Evolutionary conservation across 30 jellyfish, hydroid and myxozoan genomes (phyloP).

Genomic region (Mastigias papua): DNA sequence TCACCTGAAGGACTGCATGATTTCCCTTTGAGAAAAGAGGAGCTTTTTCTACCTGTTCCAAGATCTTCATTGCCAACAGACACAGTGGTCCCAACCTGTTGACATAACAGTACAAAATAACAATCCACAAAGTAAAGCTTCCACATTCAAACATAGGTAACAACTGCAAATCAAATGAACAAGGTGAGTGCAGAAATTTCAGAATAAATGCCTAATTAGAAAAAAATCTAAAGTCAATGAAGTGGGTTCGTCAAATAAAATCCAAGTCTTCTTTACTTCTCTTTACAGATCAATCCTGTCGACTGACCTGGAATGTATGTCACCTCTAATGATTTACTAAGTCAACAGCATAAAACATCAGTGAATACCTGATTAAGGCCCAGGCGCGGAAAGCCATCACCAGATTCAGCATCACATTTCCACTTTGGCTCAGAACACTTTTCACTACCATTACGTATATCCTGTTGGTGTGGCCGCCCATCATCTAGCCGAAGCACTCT

Average conservation of each 20-base stretch:
- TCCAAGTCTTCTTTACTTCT: no score
- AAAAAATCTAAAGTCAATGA: no score
- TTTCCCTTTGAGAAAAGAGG: slow-evolving; percentile 12
- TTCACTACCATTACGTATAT: not conserved
- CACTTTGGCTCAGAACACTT: not conserved
- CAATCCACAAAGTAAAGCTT: not conserved
- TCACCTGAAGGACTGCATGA: slow-evolving; percentile 57
- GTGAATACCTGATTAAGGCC: not conserved
- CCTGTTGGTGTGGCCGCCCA: not conserved
- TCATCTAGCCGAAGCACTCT: not conserved
- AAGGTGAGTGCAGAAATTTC: no score
- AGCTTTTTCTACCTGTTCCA: slow-evolving; percentile 25
- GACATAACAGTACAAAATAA: no score
- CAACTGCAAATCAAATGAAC: no score
- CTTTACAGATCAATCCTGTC: no score
- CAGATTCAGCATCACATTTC: not conserved
- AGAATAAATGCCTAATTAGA: no score
- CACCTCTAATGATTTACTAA: no score
- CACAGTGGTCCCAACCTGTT: not conserved
- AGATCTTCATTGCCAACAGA: slow-evolving; percentile 16
- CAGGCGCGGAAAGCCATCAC: not conserved
- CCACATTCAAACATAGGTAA: not conserved
- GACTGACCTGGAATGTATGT: no score
- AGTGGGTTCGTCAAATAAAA: no score
- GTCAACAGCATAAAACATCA: no score